These are phyloP conservation scores for Dendrolimus houi DNA, from an alignment of 2,888 invertebrate genomes.

Conservation along the genomic window DNA sequence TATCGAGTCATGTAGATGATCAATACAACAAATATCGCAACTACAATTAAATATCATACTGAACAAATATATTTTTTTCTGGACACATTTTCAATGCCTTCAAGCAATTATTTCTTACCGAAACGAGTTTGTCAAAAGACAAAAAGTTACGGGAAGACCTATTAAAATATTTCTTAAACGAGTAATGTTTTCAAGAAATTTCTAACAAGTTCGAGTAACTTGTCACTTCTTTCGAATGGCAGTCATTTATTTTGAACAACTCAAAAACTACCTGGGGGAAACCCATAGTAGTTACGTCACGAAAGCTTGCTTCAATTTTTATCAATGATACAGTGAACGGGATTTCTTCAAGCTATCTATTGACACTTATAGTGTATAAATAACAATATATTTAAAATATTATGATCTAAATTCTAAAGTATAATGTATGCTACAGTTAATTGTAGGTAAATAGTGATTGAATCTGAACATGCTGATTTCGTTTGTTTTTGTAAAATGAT, in stretches of 20 bases:
- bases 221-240: conserved; percentile 49
- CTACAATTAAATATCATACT: too few species aligned
- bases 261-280: conserved; percentile 51
- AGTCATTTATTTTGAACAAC: conserved; percentile 57
- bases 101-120: conserved; percentile 20
- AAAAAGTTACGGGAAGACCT: conserved; percentile 13
- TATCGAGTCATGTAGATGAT: too few species aligned
- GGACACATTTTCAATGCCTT: conserved; percentile 8
- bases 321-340: conserved; percentile 10
- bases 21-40: too few species aligned
- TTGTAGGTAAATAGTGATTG: too few species aligned
- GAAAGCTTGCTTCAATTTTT: conserved; percentile 23
- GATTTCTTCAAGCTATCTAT: conserved; percentile 1
- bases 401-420: too few species aligned
- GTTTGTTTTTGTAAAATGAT: too few species aligned
- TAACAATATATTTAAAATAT: too few species aligned
- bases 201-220: conserved; percentile 46
- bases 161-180: conserved; percentile 30
- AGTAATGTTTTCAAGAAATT: conserved; percentile 35
- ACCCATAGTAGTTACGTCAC: conserved; percentile 38
- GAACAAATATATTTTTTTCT: too few species aligned
- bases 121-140: background rate
- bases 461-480: too few species aligned
- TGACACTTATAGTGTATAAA: too few species aligned
- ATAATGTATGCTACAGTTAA: too few species aligned